Conservation (phyloP, 2,113 vertebrate species). For the Chionomys nivalis region DNA sequence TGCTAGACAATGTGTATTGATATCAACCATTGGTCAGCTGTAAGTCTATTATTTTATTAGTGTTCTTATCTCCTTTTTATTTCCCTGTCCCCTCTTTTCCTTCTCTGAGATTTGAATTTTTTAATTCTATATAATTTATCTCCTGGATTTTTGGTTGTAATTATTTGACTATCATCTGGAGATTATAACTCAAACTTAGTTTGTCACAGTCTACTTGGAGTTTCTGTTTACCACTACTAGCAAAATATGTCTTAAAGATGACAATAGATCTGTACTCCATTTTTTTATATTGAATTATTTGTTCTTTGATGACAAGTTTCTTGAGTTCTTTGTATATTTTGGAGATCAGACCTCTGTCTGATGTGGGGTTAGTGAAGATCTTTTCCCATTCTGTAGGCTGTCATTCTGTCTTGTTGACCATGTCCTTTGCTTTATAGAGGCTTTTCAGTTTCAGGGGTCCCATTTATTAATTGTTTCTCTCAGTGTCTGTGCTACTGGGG, state of each 20-base stretch:
- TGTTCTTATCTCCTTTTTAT: background rate
- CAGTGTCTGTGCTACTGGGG: no score
- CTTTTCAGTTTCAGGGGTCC: no score
- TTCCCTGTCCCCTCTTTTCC: background rate
- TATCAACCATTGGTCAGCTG: background rate
- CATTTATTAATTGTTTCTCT: no score
- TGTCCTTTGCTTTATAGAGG: no score
- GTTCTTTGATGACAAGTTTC: no score
- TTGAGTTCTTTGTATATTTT: no score
- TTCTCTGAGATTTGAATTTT: constrained; percentile 29
- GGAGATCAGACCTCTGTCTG: no score
- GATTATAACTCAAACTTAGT: background rate
- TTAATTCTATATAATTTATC: background rate
- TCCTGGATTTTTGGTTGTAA: background rate
- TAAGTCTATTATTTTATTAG: background rate
- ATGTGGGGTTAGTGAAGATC: no score
- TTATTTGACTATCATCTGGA: background rate
- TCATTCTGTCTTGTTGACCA: no score
- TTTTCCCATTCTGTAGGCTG: no score
- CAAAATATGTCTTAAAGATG: constrained; percentile 15
- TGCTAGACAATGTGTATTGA: background rate
- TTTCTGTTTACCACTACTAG: constrained; percentile 8
- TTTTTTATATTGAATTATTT: no score
- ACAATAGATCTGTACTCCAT: no score
- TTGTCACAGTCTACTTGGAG: background rate